These are phyloP conservation scores for Lepeophtheirus salmonis DNA, from an alignment of 1,140 invertebrate species.

Conservation along the genomic window DNA sequence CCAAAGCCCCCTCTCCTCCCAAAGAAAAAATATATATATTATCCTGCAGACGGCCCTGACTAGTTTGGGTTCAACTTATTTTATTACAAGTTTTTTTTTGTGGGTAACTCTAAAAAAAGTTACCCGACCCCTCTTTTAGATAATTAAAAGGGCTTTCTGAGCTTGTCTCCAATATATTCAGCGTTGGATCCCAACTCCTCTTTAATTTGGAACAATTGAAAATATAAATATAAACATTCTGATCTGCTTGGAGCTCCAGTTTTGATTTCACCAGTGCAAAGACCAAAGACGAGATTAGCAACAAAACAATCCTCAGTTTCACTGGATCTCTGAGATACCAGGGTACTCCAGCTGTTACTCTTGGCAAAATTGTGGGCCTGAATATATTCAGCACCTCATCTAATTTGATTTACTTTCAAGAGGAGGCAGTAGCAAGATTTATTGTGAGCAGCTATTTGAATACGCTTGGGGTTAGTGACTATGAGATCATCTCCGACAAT, in stretches of 20 bases:
- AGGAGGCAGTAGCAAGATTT: slow-evolving; percentile 93
- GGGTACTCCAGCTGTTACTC: slow-evolving; percentile 48
- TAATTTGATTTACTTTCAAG: slow-evolving; percentile 87
- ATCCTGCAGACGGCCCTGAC: no score
- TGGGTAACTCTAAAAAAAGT: no score
- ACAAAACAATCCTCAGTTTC: slow-evolving; percentile 99
- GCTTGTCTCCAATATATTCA: slow-evolving; percentile 72
- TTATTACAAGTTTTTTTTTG: no score
- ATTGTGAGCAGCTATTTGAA: slow-evolving; percentile 86
- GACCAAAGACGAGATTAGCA: slow-evolving; percentile 88
- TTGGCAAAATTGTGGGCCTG: slow-evolving; percentile 83
- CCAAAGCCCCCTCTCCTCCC: no score
- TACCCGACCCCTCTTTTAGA: no score
- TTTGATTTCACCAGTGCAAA: slow-evolving; percentile 66
- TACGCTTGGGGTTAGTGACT: slow-evolving; percentile 83
- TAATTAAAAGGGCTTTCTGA: slow-evolving; percentile 56
- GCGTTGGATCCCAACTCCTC: slow-evolving; percentile 79
- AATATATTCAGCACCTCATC: slow-evolving; percentile 89
- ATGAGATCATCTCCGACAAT: slow-evolving; percentile 94
- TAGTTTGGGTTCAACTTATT: no score
- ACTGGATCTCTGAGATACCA: slow-evolving; percentile 93
- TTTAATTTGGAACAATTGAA: slow-evolving; percentile 94
- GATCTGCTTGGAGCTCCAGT: slow-evolving; percentile 81
- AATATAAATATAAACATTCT: slow-evolving; percentile 94
- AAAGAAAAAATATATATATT: no score